Base-by-base conservation (phyloP, 2,797 vertebrate species). In the Potorous gilbertii region DNA sequence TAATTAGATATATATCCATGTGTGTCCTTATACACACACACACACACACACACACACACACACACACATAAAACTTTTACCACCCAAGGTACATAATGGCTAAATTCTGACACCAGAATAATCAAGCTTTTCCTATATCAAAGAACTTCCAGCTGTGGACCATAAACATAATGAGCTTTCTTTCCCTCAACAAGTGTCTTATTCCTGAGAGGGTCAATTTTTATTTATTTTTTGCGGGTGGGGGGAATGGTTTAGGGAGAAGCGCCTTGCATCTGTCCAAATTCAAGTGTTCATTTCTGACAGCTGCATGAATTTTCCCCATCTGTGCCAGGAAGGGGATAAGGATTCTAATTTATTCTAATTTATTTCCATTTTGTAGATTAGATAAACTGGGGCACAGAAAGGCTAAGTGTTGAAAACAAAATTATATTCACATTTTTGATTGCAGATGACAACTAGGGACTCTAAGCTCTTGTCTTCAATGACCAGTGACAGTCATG, bases 301-400 rank as follows among this genome's bases (percentile, higher is more conserved):
- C 91, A 90, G 54, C 14, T 81, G 56, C 27, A 92, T 94, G 34
- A 81, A 27, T 55, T 93, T 96, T 93, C 62, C 74, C 29, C 9
- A 40, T 81, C 74, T 81, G 40, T 81, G 74, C 21, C 46, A 81
- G 40, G 8, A 8, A 46, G 40, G 40, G 3, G 40, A 81, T 81
- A 93, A 89, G 54, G 9, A 46, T 54, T 46, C 54, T 90, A 16
- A 81, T 87, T 74, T 92, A 46, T 54, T 46, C 54, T 90, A 16
- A 81, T 87, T 74, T 92, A 50, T 81, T 91, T 74, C 90, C 55
- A 89, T 93, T 56, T 81, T 92, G 91, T 50, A 94, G 27, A 92
- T 50, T 55, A 56, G 40, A 66, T 52, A 66, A 90, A 56, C 94
- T 92, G 90, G 18, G 28, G 40, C 50, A 54, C 34, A 74, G 59